Evolutionary conservation across 2,888 invertebrate species (phyloP).

Genomic region (Amiota mariae): DNA sequence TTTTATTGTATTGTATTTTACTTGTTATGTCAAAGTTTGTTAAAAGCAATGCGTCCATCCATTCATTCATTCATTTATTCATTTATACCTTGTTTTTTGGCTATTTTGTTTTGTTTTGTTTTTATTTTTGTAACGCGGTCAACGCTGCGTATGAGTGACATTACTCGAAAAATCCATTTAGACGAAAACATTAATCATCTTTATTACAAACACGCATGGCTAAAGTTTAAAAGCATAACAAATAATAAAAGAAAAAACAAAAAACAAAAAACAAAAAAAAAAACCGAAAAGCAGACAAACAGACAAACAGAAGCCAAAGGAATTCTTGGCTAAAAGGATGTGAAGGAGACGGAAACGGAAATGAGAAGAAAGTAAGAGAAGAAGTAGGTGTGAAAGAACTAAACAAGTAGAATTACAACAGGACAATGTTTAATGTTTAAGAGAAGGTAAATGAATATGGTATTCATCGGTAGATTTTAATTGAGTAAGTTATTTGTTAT

Average conservation of each 20-base stretch:
- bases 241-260: not conserved
- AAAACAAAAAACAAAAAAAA: not conserved
- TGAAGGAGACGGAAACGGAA: no score
- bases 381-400: no score
- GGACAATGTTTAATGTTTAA: no score
- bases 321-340: no score
- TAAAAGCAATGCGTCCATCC: slow-evolving; percentile 21
- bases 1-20: no score
- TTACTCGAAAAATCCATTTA: slow-evolving; percentile 30
- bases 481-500: no score
- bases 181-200: slow-evolving; percentile 29
- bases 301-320: no score
- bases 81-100: not conserved
- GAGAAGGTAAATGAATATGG: no score
- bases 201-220: slow-evolving; percentile 28
- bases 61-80: not conserved
- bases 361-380: no score
- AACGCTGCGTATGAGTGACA: slow-evolving; percentile 30
- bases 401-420: no score
- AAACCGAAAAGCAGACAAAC: not conserved
- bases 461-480: no score
- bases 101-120: no score
- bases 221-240: slow-evolving; percentile 9
- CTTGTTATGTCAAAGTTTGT: slow-evolving; percentile 7
- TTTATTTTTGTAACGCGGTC: slow-evolving; percentile 10